Evolutionary conservation across 2,888 invertebrate genomes (phyloP).

Genomic region (Agonopterix arenella): DNA sequence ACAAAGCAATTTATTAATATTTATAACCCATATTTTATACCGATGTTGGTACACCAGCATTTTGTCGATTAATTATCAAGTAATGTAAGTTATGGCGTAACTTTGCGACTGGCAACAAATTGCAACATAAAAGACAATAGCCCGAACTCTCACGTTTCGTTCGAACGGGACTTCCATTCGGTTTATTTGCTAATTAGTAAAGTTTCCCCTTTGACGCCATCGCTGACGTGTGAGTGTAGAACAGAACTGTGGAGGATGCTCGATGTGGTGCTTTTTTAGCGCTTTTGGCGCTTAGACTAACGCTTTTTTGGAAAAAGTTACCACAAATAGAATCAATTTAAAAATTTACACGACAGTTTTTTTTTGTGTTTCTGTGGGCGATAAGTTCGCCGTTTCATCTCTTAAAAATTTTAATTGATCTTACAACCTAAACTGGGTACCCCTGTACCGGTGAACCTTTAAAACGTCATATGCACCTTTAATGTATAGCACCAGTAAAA

Average conservation of each 20-base stretch:
- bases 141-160: slow-evolving; percentile 13
- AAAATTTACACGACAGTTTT: too few relatives aligned
- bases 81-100: not conserved
- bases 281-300: not conserved
- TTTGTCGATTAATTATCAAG: not conserved
- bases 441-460: too few relatives aligned
- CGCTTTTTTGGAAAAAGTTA: too few relatives aligned
- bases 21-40: not conserved
- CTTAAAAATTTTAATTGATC: too few relatives aligned
- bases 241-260: not conserved
- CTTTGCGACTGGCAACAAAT: slow-evolving; percentile 20
- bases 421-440: too few relatives aligned
- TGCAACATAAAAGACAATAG: slow-evolving; percentile 32
- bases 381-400: too few relatives aligned
- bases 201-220: slow-evolving; percentile 4
- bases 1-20: slow-evolving; percentile 3
- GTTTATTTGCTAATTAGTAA: slow-evolving; percentile 10
- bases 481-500: too few relatives aligned
- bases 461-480: too few relatives aligned
- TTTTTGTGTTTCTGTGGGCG: too few relatives aligned
- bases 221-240: slow-evolving; percentile 20
- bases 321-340: too few relatives aligned
- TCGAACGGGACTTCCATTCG: slow-evolving; percentile 3
- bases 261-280: not conserved
- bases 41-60: not conserved